phyloP scores from a whole-genome alignment of 2,888 invertebrate species.

The Heteromurus nitidus region DNA sequence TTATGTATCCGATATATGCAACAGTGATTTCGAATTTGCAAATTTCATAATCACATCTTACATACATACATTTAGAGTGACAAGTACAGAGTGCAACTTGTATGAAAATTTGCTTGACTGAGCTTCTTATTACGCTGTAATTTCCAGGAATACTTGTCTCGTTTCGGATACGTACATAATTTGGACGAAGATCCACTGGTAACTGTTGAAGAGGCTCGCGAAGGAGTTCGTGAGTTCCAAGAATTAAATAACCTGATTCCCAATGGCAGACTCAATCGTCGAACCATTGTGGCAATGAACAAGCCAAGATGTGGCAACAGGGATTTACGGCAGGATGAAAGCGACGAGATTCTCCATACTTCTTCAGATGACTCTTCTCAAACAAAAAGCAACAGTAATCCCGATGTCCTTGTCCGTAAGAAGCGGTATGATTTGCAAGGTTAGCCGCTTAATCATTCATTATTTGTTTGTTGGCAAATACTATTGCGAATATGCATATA shows the following conservation, averaged over 20 bases:
- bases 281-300: constrained; percentile 63
- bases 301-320: constrained; percentile 66
- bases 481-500: not conserved
- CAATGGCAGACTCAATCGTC: constrained; percentile 60
- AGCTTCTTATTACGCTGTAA: not conserved
- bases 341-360: too few relatives aligned
- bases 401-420: constrained; percentile 85
- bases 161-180: constrained; percentile 70
- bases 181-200: constrained; percentile 76
- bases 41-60: not conserved
- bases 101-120: not conserved
- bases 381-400: constrained; percentile 86
- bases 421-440: constrained; percentile 95
- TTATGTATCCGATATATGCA: too few relatives aligned
- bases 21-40: not conserved
- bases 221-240: constrained; percentile 65
- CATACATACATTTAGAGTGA: not conserved
- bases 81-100: not conserved
- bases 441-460: constrained; percentile 75
- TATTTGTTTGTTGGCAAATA: not conserved
- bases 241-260: constrained; percentile 60
- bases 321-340: constrained; percentile 76
- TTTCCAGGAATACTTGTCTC: constrained; percentile 66
- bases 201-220: constrained; percentile 49
- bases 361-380: constrained; percentile 93